Conservation (phyloP, 2,113 vertebrate species). For the Sphyrna mokarran region DNA sequence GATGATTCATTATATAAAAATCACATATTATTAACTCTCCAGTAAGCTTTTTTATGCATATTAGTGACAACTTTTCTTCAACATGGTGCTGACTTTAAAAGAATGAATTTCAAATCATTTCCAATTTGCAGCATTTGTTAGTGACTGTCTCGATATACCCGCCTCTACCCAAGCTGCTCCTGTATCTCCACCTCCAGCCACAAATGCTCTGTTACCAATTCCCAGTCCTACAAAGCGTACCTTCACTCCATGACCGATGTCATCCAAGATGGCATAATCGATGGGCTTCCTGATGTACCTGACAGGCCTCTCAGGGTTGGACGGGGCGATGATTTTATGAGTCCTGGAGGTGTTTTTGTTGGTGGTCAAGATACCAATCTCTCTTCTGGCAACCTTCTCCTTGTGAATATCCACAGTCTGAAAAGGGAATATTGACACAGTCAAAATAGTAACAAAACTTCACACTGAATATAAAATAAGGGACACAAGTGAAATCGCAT, state of each 20-base stretch:
- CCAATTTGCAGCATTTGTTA: background rate
- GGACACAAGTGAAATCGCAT: background rate
- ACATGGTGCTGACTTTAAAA: background rate
- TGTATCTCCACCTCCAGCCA: constrained; percentile 31
- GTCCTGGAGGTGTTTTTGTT: constrained; percentile 99
- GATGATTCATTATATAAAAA: background rate
- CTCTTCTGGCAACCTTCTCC: constrained; percentile 96
- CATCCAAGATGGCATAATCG: constrained; percentile 94
- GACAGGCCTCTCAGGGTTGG: constrained; percentile 93
- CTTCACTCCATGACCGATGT: constrained; percentile 98
- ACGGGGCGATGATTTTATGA: constrained; percentile 97
- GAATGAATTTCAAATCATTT: background rate
- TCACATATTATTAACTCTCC: background rate
- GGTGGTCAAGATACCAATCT: constrained; percentile 98
- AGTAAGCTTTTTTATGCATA: background rate
- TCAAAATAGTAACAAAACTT: background rate
- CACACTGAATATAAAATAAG: background rate
- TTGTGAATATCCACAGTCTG: constrained; percentile 99
- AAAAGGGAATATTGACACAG: constrained; percentile 38
- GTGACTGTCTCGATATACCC: background rate
- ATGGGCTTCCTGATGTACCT: constrained; percentile 98
- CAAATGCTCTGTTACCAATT: background rate
- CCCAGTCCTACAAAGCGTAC: constrained; percentile 56
- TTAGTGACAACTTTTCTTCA: background rate
- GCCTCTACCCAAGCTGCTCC: constrained; percentile 31